Percentiles rank a stretch among this genome's conserved stretches.
Conservation (phyloP, 2,888 invertebrate species). For the Drosophila nr. perissopoda region DNA sequence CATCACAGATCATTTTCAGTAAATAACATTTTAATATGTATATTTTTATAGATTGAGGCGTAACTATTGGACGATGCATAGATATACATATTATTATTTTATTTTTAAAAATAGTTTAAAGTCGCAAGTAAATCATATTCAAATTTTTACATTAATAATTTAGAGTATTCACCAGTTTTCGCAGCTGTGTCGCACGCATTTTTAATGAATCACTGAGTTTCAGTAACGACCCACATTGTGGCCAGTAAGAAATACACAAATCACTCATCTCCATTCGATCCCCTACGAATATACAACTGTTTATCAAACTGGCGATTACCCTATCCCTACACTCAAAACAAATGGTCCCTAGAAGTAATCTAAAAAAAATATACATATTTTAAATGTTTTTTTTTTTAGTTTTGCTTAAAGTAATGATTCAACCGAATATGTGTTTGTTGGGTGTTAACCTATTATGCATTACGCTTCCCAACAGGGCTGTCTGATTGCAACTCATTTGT, state of each 20-base stretch:
- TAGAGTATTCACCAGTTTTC: not conserved
- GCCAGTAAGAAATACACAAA: slow-evolving; percentile 15
- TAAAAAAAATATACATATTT: not conserved
- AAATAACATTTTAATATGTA: not conserved
- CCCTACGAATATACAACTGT: not conserved
- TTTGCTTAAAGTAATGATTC: not conserved
- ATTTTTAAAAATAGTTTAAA: not conserved
- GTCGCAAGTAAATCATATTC: not conserved
- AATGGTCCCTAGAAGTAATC: not conserved
- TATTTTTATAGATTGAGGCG: not conserved
- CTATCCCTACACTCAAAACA: not conserved
- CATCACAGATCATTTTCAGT: not conserved
- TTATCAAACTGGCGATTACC: not conserved
- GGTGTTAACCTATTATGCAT: not conserved
- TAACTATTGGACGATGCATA: not conserved
- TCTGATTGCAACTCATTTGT: slow-evolving; percentile 47
- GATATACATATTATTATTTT: not conserved
- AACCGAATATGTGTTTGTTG: not conserved
- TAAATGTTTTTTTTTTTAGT: not conserved
- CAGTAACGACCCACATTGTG: slow-evolving; percentile 34
- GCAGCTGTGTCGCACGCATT: not conserved
- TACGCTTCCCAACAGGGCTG: not conserved
- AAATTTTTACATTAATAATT: not conserved
- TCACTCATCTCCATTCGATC: not conserved
- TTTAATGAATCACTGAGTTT: slow-evolving; percentile 16